Evolutionary conservation across 2,113 vertebrate genomes (phyloP), one percentile per base, ranked within the genome.

Genomic region (Rattus rattus): DNA sequence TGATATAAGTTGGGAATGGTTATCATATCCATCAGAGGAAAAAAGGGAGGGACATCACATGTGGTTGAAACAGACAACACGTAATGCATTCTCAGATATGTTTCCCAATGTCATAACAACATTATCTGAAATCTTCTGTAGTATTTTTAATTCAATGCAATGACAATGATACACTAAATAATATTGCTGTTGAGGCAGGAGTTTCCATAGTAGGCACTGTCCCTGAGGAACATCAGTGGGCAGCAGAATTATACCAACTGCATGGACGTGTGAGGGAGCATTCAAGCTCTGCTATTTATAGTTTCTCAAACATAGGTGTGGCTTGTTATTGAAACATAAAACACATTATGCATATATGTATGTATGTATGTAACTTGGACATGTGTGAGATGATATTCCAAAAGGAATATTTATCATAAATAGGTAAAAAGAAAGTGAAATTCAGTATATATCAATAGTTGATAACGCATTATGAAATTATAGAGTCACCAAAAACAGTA

Each of bases 181-280:
- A 9, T 16, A 0, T 28, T 30, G 0, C 33, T 11, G 2, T 52
- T 49, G 39, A 12, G 22, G 39, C 22, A 11, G 22, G 11, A 7
- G 16, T 8, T 14, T 12, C 3, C 4, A 28, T 28, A 17, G 16
- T 17, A 59, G 4, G 5, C 0, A 10, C 47, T 26, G 12, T 12
- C 12, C 56, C 54, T 10, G 12, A 59, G 11, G 2, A 4, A 56
- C 2, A 22, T 28, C 2, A 22, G 1, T 8, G 13, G 30, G 22
- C 0, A 1, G 7, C 6, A 56, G 36, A 33, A 4, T 4, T n/a
- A 10, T 1, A 22, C 5, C 36, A 89, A 47, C 0, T 6, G 0
- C 5, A 30, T 56, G 10, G 52, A 10, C 0, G 52, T 10, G 10
- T 33, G 33, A 70, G 7, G 61, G 20, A 56, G 33, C 69, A 75